Conservation (phyloP, 2,888 invertebrate species). For the Trichacis sp. region DNA sequence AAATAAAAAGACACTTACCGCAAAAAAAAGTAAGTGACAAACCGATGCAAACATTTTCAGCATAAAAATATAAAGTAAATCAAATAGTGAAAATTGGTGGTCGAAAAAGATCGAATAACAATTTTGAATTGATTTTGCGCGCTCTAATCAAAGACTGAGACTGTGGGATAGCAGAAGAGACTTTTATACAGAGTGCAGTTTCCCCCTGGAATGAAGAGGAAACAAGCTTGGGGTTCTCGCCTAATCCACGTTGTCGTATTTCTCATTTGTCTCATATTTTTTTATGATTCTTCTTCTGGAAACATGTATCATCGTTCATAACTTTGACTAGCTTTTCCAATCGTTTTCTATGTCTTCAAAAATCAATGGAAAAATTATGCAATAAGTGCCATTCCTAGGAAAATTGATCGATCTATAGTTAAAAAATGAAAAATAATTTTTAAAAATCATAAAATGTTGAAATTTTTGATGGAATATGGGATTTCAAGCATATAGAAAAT, state of each 20-base stretch:
- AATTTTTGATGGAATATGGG: no score
- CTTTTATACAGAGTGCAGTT: constrained; percentile 36
- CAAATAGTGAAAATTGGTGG: constrained; percentile 4
- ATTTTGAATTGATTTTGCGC: constrained; percentile 33
- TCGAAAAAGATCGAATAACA: neutral
- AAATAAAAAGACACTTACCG: constrained; percentile 9
- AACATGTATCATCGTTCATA: no score
- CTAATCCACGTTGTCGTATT: constrained; percentile 28
- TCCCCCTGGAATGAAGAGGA: constrained; percentile 15
- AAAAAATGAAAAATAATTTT: no score
- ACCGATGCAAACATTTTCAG: constrained; percentile 30
- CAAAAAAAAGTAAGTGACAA: constrained; percentile 14
- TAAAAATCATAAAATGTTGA: no score
- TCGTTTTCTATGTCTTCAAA: no score
- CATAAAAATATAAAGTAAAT: neutral
- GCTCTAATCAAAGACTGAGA: constrained; percentile 38
- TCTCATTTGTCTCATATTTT: neutral
- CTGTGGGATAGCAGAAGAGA: constrained; percentile 30
- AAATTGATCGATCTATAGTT: no score
- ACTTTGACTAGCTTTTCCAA: no score
- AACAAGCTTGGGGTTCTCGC: constrained; percentile 24
- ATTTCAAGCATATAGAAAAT: no score
- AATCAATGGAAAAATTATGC: no score
- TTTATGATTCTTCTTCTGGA: no score
- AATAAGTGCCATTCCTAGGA: no score